Evolutionary conservation across 2,888 invertebrate species (phyloP), one percentile per base, ranked within the genome.

Genomic region (Tachina grossa): DNA sequence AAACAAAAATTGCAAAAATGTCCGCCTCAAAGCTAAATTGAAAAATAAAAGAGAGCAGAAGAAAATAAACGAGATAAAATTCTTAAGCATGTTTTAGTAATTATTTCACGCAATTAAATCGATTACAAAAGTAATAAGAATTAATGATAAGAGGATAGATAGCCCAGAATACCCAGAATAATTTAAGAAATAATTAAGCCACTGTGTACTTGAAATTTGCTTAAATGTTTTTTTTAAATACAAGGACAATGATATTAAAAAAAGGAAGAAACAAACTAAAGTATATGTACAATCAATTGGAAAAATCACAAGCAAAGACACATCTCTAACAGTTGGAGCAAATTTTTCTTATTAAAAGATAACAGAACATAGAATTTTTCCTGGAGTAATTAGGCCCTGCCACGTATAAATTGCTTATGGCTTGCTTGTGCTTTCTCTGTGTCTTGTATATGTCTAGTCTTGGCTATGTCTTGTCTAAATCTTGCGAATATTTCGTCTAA

Each of bases 71-170:
- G 87, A 68, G 31, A 65, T 22, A 63, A 72, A 49, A 69, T 84
- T 66, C 79, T 75, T 71, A 76, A 78, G 71, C 82, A 75, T 82
- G 79, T 63, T 79, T 55, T n/a, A 51, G 61, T 79, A 87, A 84
- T 87, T 87, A 87, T 82, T 84, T 82, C 72, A 82, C 49, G 76
- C 78, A 76, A 82, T 80, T 77, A 80, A 83, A 80, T 79, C 76
- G 72, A 65, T 83, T 76, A 86, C 61, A 78, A 45, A 72, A 19
- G 16, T 22, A 63, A 43, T 22, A 19, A 47, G 55, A 55, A 63
- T 22, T 14, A 22, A n/a, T n/a, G n/a, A 22, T 19, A 43, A 61
- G 11, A n/a, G n/a, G 14, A 65, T 51, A 19, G 16, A 66, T 3
- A 31, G n/a, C 5, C 43, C 5, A 45, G 22, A 51, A 53, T 78